These are phyloP conservation scores for Aphrocallistes beatrix DNA, from an alignment of 37 sponge, comb jelly and placozoan genomes.

Conservation along the genomic window DNA sequence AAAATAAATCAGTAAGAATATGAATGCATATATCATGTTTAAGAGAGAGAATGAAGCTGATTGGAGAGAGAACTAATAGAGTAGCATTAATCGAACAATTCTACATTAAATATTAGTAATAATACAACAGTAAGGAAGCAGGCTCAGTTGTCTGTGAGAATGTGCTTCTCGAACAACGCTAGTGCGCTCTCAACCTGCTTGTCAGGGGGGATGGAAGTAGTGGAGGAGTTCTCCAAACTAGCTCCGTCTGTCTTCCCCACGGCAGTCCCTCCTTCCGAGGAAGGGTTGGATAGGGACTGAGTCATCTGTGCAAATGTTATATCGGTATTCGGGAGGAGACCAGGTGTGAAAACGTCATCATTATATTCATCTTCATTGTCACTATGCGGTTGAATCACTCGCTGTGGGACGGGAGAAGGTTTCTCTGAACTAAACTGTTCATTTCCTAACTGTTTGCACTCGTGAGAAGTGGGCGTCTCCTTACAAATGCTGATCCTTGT, in stretches of 20 bases:
- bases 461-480: background rate
- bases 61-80: too few species aligned
- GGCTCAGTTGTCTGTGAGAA: too few species aligned
- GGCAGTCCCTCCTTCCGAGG: too few species aligned
- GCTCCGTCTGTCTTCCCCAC: background rate
- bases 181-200: background rate
- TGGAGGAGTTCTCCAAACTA: background rate
- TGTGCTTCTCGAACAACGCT: background rate
- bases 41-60: too few species aligned
- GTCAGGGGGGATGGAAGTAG: background rate
- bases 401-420: background rate
- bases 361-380: background rate
- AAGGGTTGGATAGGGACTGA: background rate
- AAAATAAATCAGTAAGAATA: too few species aligned
- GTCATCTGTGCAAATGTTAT: background rate
- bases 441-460: background rate
- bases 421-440: too few species aligned
- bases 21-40: too few species aligned
- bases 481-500: background rate
- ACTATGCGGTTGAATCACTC: background rate
- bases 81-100: too few species aligned
- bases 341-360: conserved; percentile 5
- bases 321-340: background rate
- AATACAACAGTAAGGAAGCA: too few species aligned
- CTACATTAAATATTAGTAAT: too few species aligned